These are phyloP conservation scores for Gryllus bimaculatus DNA, from an alignment of 1,140 invertebrate genomes.

Conservation along the genomic window DNA sequence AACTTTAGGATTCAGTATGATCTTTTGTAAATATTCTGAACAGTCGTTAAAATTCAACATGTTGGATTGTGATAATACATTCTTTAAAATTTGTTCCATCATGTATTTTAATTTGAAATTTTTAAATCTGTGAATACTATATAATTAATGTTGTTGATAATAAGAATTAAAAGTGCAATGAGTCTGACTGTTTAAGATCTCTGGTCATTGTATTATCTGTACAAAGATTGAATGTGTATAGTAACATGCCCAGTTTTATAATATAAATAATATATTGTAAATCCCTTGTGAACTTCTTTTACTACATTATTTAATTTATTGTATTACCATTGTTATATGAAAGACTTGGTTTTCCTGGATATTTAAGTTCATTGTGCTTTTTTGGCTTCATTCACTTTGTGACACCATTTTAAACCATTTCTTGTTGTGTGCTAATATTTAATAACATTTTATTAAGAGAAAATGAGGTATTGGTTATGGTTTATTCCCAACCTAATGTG, in stretches of 20 bases:
- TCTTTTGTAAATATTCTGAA: neutral
- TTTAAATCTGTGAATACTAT: neutral
- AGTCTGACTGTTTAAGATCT: neutral
- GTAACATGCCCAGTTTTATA: too few species aligned
- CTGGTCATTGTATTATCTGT: neutral
- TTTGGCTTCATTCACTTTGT: too few species aligned
- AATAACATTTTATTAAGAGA: too few species aligned
- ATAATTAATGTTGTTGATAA: neutral
- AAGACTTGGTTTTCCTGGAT: too few species aligned
- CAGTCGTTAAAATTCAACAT: neutral
- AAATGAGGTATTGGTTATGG: too few species aligned
- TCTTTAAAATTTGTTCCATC: neutral
- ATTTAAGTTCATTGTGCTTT: too few species aligned
- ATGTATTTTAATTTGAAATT: neutral
- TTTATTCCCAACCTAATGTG: too few species aligned
- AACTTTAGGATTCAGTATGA: neutral
- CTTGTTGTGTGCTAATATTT: too few species aligned
- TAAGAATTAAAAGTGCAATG: neutral
- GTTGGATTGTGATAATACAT: neutral
- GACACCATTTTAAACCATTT: too few species aligned
- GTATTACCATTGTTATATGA: too few species aligned
- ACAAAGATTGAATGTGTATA: neutral
- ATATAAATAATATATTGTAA: neutral
- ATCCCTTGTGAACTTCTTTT: neutral
- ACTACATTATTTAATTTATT: too few species aligned